Percentiles rank a stretch among this genome's conserved stretches.
Conservation (phyloP, 2,888 invertebrate species). For the Neuroscelio doddi region DNA sequence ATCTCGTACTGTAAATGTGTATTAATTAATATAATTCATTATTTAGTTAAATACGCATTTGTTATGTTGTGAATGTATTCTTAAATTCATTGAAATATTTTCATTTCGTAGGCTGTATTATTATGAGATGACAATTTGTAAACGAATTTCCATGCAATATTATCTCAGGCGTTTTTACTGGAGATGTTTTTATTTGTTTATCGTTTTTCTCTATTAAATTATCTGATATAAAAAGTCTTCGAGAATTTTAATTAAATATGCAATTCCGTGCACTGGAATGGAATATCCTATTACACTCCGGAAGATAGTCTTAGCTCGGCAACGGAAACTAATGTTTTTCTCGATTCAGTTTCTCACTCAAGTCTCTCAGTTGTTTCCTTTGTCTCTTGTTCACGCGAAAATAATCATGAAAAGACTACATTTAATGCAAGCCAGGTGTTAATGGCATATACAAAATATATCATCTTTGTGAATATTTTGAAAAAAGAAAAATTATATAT, state of each 20-base stretch:
- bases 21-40: too few species aligned
- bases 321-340: slow-evolving; percentile 19
- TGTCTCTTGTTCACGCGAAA: slow-evolving; percentile 14
- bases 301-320: slow-evolving; percentile 5
- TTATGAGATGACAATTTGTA: too few species aligned
- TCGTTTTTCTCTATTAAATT: slow-evolving; percentile 4
- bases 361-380: slow-evolving; percentile 2
- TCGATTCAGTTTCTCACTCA: slow-evolving; percentile 12
- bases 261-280: slow-evolving; percentile 11
- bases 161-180: too few species aligned
- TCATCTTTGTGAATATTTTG: slow-evolving; percentile 4
- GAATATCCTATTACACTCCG: slow-evolving; percentile 19
- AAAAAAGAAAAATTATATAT: too few species aligned
- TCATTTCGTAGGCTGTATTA: too few species aligned
- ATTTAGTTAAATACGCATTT: too few species aligned
- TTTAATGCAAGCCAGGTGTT: slow-evolving; percentile 1
- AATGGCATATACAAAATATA: not conserved
- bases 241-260: slow-evolving; percentile 33
- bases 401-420: slow-evolving; percentile 12
- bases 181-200: too few species aligned
- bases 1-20: too few species aligned
- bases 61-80: too few species aligned
- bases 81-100: too few species aligned
- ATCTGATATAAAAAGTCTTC: slow-evolving; percentile 16
- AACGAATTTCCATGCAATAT: too few species aligned